Evolutionary conservation across 2,113 vertebrate species (phyloP).

Genomic region (Mionectes macconnelli): DNA sequence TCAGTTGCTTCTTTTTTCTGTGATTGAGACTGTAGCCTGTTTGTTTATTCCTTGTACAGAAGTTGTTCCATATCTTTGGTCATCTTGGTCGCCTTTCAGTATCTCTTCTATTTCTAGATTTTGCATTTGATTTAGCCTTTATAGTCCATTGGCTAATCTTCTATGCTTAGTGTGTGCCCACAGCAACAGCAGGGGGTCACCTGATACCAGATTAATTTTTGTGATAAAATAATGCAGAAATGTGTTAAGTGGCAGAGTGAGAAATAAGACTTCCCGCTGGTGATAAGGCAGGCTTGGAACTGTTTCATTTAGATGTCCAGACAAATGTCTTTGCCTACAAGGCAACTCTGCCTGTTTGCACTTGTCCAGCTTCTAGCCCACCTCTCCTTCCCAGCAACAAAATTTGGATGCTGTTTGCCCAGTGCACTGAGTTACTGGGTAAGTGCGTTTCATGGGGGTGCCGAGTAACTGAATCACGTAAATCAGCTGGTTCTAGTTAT

Average conservation of each 20-base stretch:
- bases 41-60: neutral
- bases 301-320: neutral
- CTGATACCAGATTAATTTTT: neutral
- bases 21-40: neutral
- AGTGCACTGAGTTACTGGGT: rapidly evolving
- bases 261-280: neutral
- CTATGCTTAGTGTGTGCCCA: neutral
- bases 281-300: neutral
- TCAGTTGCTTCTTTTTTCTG: neutral
- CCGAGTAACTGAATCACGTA: neutral
- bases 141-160: neutral
- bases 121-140: neutral
- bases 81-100: neutral
- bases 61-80: neutral
- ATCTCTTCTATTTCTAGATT: neutral
- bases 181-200: neutral
- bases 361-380: neutral
- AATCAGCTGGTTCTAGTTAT: neutral
- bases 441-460: neutral
- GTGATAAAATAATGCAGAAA: neutral
- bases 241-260: neutral
- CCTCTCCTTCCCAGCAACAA: neutral
- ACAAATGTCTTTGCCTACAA: neutral
- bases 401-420: rapidly evolving
- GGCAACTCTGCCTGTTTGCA: neutral